Evolutionary conservation across 2,113 vertebrate genomes (phyloP), one percentile per base, ranked within the genome.

Genomic region (Limnothrissa miodon): DNA sequence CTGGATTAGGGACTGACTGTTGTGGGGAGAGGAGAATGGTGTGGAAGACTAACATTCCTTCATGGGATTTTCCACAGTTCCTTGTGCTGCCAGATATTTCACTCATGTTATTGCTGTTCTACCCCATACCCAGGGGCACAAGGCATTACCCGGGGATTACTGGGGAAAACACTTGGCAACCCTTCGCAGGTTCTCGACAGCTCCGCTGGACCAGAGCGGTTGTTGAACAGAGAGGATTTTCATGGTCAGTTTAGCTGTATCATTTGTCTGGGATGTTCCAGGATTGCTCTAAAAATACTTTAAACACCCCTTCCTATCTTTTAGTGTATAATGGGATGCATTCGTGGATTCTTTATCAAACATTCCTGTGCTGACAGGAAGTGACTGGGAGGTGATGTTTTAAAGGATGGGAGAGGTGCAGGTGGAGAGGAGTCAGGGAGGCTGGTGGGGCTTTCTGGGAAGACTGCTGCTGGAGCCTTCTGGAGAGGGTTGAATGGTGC

Each of bases 141-240:
- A 36, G 29, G 62, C 25, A 70, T 70, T 83, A 85, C 80, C 56
- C 82, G 80, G 78, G 86, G 84, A 87, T 88, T 88, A 88, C 82
- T 85, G 84, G 81, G 83, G 42, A 42, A 85, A 85, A 81, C 62
- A 85, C 84, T 84, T 87, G 82, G 86, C 85, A 88, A 88, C 42
- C 81, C 25, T 0, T 80, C 80, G 83, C 85, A 83, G 62, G 79
- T 79, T 81, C 80, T 82, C 87, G 82, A 80, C 82, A 82, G 62
- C 78, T 44, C 79, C 29, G 78, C 80, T 82, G 62, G 62, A 70
- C 25, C 62, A 36, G 25, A 36, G 1, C 29, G 25, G 25, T 25
- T 8, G n/a, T 25, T 33, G 62, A 70, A 70, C 62, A 2, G 62
- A 70, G 62, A 70, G 13, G 62, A 33, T 29, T 70, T 70, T 70